These are phyloP conservation scores for Cantharis nigra DNA, from an alignment of 2,888 invertebrate genomes.

Conservation along the genomic window DNA sequence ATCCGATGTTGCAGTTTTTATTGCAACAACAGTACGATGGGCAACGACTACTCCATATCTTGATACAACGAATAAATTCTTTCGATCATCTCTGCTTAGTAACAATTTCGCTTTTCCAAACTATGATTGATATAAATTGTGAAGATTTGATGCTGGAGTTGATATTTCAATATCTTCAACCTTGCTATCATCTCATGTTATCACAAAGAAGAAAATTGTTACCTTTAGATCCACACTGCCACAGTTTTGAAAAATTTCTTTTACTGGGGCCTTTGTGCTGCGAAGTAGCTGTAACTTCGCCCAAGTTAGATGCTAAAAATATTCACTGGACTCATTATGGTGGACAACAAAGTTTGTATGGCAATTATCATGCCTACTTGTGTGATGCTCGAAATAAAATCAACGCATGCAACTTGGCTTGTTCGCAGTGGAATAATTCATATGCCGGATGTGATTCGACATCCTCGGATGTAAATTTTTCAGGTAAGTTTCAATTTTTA, in stretches of 20 bases:
- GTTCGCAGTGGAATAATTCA: slow-evolving; percentile 76
- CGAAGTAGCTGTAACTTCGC: slow-evolving; percentile 38
- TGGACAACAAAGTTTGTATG: slow-evolving; percentile 69
- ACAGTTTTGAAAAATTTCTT: slow-evolving; percentile 76
- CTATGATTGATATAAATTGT: slow-evolving; percentile 87
- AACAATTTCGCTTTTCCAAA: slow-evolving; percentile 87
- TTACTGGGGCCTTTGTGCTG: slow-evolving; percentile 74
- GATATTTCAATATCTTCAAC: slow-evolving; percentile 81
- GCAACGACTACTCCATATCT: slow-evolving; percentile 77
- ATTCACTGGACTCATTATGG: slow-evolving; percentile 61
- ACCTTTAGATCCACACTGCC: slow-evolving; percentile 74
- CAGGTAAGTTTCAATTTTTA: slow-evolving; percentile 17
- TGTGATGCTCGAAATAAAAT: slow-evolving; percentile 83
- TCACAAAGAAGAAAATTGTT: slow-evolving; percentile 75
- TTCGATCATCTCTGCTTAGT: slow-evolving; percentile 76
- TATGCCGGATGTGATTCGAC: slow-evolving; percentile 69
- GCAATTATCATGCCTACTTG: slow-evolving; percentile 85
- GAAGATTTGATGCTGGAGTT: slow-evolving; percentile 96
- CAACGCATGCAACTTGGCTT: slow-evolving; percentile 73
- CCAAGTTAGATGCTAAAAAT: slow-evolving; percentile 41
- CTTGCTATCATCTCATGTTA: slow-evolving; percentile 79
- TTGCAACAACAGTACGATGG: slow-evolving; percentile 84
- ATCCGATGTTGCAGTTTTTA: slow-evolving; percentile 84
- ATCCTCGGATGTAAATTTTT: slow-evolving; percentile 18
- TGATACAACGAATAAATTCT: slow-evolving; percentile 74